Base-by-base conservation (phyloP, 2,797 vertebrate species). In the Taeniopygia guttata region DNA sequence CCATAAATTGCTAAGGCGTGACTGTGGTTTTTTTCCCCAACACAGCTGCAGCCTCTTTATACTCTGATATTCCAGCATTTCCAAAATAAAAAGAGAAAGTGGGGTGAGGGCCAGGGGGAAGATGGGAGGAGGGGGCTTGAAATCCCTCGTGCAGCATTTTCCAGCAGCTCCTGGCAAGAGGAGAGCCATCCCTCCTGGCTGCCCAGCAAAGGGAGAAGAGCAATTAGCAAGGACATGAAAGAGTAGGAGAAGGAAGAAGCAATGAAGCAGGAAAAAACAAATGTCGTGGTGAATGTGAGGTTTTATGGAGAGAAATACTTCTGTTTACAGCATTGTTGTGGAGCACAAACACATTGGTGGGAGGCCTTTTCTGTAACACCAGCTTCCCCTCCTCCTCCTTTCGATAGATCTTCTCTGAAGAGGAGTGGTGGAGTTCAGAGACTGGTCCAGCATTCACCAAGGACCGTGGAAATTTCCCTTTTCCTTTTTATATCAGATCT, bases 11-110 rank as follows among this genome's bases (percentile, higher is more conserved):
- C 95, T 30, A 87, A 98, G 97, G 97, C 96, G 58, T 97, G 96
- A 96, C 97, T 95, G 75, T 93, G 52, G 0, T 11, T 9, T 58
- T 96, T 91, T 96, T 96, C 74, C 84, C 95, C 90, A 96, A 95
- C 96, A 96, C 97, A 98, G 97, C 97, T 97, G 97, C 96, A 95
- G 79, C 74, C 94, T 95, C 76, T 98, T 97, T 97, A 96, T 97
- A 89, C 91, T 91, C 80, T 59, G 86, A 90, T 97, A 87, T 90
- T 95, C 92, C 29, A 85, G 79, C 86, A 86, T 94, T 93, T 93
- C 62, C 52, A 94, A 95, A 96, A 96, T 70, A 84, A 96, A 96
- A 94, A 54, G 52, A 89, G 77, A 94, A 93, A 89, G 38, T 32
- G 20, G 27, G 34, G 11, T 19, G 49, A 21, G 60, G 25, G 20